phyloP scores from a whole-genome alignment of 1,140 invertebrate genomes.

The Arctopsyche grandis region DNA sequence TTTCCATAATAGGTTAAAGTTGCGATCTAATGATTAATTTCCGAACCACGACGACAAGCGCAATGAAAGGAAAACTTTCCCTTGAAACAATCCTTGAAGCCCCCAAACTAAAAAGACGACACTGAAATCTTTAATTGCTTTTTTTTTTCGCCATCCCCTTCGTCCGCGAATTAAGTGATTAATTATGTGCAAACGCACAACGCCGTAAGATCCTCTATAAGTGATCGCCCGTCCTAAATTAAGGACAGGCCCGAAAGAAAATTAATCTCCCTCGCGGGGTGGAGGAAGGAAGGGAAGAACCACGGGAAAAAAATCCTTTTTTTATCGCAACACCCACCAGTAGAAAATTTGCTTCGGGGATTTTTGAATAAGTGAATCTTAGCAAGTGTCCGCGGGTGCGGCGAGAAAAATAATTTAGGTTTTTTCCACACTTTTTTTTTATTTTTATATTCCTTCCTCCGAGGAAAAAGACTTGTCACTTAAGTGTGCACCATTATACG shows the following conservation, averaged over 20 bases:
- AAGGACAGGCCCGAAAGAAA: conserved; percentile 50
- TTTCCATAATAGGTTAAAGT: too few relatives aligned
- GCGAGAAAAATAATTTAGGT: conserved; percentile 36
- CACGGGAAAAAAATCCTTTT: background rate
- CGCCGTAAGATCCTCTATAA: conserved; percentile 48
- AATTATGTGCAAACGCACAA: conserved; percentile 54
- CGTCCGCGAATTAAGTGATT: conserved; percentile 54
- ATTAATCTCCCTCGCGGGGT: conserved; percentile 49
- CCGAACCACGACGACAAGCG: too few relatives aligned
- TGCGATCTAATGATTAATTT: too few relatives aligned
- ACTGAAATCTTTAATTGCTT: conserved; percentile 55
- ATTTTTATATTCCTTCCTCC: background rate
- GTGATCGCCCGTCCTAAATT: conserved; percentile 44
- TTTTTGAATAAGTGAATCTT: conserved; percentile 46
- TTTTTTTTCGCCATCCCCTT: conserved; percentile 45
- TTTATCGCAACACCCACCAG: background rate
- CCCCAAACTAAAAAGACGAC: conserved; percentile 51
- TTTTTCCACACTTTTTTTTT: background rate
- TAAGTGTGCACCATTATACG: conserved; percentile 33
- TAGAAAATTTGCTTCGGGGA: conserved; percentile 22
- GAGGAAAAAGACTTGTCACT: conserved; percentile 41
- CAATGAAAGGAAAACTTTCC: conserved; percentile 15
- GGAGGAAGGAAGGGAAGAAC: background rate
- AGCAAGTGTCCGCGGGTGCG: background rate
- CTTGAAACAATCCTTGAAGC: background rate